Conservation (phyloP, 2,888 invertebrate species). For the Metacarcinus magister region DNA sequence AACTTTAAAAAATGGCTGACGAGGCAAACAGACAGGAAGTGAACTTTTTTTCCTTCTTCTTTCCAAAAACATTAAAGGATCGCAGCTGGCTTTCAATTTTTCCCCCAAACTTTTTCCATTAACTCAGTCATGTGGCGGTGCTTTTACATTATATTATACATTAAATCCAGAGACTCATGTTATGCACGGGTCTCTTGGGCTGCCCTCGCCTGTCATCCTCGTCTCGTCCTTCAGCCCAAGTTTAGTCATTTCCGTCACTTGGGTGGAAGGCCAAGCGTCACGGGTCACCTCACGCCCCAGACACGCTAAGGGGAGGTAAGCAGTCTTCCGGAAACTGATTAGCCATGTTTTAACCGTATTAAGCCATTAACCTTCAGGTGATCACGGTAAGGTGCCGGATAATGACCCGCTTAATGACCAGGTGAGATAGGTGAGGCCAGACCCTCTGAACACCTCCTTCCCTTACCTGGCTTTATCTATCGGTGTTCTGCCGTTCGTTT, state of each 20-base stretch:
- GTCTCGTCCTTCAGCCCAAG: neutral
- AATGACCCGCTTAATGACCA: slow-evolving; percentile 1
- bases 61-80: neutral
- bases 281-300: neutral
- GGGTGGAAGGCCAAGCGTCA: neutral
- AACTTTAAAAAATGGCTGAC: neutral
- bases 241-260: neutral
- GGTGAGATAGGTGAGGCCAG: neutral
- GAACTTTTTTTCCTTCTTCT: neutral
- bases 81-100: neutral
- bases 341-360: slow-evolving; percentile 38
- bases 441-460: neutral
- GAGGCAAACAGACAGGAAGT: neutral
- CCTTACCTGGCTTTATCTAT: neutral
- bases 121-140: neutral
- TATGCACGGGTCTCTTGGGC: neutral
- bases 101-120: neutral
- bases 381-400: slow-evolving; percentile 8
- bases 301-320: neutral
- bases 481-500: no score
- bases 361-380: neutral
- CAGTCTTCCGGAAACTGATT: slow-evolving; percentile 15
- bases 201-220: neutral
- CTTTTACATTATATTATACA: neutral
- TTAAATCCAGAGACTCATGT: neutral